Base-by-base conservation (phyloP, 1,140 invertebrate species). In the Diuraphis noxia region DNA sequence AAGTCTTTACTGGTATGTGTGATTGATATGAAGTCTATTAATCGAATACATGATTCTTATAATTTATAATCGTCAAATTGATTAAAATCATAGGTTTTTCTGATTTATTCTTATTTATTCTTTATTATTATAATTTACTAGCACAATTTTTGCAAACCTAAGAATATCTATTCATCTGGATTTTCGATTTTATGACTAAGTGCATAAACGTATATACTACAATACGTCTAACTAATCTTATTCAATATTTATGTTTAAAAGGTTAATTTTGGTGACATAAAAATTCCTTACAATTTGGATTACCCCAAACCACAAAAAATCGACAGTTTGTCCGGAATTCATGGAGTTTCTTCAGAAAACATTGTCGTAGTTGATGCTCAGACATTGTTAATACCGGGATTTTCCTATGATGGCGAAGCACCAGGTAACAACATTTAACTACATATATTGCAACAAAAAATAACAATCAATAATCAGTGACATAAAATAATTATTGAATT, bases 221-320 rank as follows among this genome's bases (percentile, higher is more conserved):
- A 77, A 77, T 34, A 77, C 21, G n/a, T 81, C 30, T 34, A 3
- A n/a, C 2, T 19, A 43, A 46, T 85, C 17, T 85, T 17, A 85
- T 34, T 46, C 13, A 21, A n/a, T 9, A 85, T 36, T 46, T 85
- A 19, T n/a, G 0, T 25, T 87, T 9, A 63, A 72, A 94, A 98
- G 97, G 96, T 97, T n/a, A 98, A 98, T 94, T 98, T 98, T 93
- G 98, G 97, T 25, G 97, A 98, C 92, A 96, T 98, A 38, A 95
- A 95, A 93, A 97, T 98, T 92, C 96, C 97, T 0, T 95, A 95
- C 92, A 95, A 95, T 92, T 95, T 98, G 93, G 97, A 98, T 93
- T 97, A 96, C 93, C 97, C 97, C 1, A 95, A 96, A 92, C 97
- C 97, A 0, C 97, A 97, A 93, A 97, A 97, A 94, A 95, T 98